Evolutionary conservation across 2,888 invertebrate species (phyloP), one percentile per base, ranked within the genome.

Genomic region (Papilio elwesi): DNA sequence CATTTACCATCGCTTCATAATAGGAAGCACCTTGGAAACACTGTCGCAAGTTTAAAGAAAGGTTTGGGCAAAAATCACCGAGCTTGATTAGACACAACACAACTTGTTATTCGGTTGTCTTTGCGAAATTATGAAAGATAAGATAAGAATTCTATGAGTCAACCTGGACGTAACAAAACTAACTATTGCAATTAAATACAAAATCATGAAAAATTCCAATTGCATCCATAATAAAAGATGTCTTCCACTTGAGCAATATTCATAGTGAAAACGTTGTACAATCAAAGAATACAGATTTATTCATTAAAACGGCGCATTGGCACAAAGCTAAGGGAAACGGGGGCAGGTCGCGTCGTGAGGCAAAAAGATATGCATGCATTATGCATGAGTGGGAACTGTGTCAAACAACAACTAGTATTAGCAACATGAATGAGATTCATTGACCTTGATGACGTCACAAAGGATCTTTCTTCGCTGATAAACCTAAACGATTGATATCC

Each of bases 351-450:
- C 63, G 15, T 53, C 52, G 51, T 38, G 63, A 63, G 62, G 63
- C 71, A 72, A 51, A 72, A 73, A 73, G 73, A 73, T 57, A 73
- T 68, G 64, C 68, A 57, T 73, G 64, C 73, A 73, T 73, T 73
- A 73, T 73, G 68, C 73, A 73, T 73, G 73, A 68, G 64, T 57
- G 64, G 64, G 68, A 73, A 68, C 68, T 73, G 73, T 73, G 73
- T 68, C 73, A 69, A 73, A 73, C 73, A 68, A 68, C 73, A 43
- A 68, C 64, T 68, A 55, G 64, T 64, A 68, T 48, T 64, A 67
- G 36, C 68, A 57, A 55, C 55, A 49, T 57, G 64, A 51, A 73
- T 73, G 64, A 68, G 57, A 73, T 72, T 47, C 65, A 68, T 68
- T 73, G 73, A 68, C 68, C 68, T 73, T 69, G 68, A 73, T 68